phyloP scores from a whole-genome alignment of 2,113 vertebrate species.

The Leptodactylus fuscus region DNA sequence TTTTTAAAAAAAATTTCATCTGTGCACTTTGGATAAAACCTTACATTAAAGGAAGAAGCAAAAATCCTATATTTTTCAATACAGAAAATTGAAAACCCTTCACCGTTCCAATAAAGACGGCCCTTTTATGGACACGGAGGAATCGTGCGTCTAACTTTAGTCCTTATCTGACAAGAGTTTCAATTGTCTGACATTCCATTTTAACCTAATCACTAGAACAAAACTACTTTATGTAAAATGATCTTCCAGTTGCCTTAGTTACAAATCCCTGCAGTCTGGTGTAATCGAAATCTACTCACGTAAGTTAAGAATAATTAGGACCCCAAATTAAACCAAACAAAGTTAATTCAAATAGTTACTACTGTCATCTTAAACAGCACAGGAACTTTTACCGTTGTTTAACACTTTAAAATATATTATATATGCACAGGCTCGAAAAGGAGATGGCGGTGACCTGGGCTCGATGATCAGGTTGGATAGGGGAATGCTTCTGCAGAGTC shows the following conservation, averaged over 20 bases:
- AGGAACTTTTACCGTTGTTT: constrained; percentile 63
- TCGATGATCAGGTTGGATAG: not conserved
- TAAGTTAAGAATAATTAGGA: constrained; percentile 83
- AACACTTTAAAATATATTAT: constrained; percentile 65
- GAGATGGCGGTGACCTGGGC: not conserved
- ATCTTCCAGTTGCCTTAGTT: constrained; percentile 81
- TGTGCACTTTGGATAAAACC: no score
- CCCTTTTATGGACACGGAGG: constrained; percentile 6
- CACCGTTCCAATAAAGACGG: not conserved
- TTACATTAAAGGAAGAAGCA: no score
- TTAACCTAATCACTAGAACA: constrained; percentile 79
- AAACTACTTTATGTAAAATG: constrained; percentile 80
- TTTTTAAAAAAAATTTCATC: no score
- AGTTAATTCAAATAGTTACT: constrained; percentile 80
- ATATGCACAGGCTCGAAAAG: constrained; percentile 53
- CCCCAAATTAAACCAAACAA: constrained; percentile 81
- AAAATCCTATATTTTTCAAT: not conserved
- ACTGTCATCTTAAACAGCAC: constrained; percentile 73
- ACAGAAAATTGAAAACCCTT: not conserved
- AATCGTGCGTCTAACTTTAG: constrained; percentile 60
- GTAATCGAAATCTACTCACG: constrained; percentile 82
- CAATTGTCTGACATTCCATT: constrained; percentile 74
- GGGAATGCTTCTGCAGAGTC: not conserved
- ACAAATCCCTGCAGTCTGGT: constrained; percentile 80
- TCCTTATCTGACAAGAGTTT: constrained; percentile 69